Percentiles rank a stretch among this genome's conserved stretches.
Evolutionary conservation across 2,888 invertebrate genomes (phyloP).

Genomic region (Lamproptera curius): DNA sequence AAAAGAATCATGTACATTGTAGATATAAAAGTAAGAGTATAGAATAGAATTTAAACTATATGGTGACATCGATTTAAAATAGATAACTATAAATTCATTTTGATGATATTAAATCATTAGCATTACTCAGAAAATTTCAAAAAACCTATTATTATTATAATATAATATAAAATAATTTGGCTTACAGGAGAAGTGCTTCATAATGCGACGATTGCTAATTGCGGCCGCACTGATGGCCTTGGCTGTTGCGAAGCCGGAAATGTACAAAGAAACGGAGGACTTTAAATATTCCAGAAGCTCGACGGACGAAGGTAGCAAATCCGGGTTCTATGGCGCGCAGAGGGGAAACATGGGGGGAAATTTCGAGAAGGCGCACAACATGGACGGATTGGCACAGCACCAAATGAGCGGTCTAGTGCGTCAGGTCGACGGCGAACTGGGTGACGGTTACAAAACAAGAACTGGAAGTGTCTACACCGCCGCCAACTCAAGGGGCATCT

Average conservation of each 20-base stretch:
- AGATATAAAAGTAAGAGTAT: no score
- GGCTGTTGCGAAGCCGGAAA: slow-evolving; percentile 55
- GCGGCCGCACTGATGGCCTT: slow-evolving; percentile 48
- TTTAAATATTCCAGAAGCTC: slow-evolving; percentile 70
- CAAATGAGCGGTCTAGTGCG: slow-evolving; percentile 66
- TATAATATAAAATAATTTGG: no score
- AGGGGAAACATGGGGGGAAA: slow-evolving; percentile 75
- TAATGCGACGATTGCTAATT: slow-evolving; percentile 53
- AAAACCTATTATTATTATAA: no score
- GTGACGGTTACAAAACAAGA: slow-evolving; percentile 53
- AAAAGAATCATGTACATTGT: no score
- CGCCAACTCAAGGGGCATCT: slow-evolving; percentile 64
- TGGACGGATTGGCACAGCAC: slow-evolving; percentile 65
- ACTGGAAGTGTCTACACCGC: slow-evolving; percentile 61
- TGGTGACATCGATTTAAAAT: no score
- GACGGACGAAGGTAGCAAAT: slow-evolving; percentile 64
- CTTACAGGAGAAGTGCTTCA: slow-evolving; percentile 38
- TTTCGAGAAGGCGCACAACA: slow-evolving; percentile 69
- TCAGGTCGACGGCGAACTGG: slow-evolving; percentile 65
- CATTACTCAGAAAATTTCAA: no score
- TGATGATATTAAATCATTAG: no score
- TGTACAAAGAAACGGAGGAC: slow-evolving; percentile 69
- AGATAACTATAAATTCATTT: no score
- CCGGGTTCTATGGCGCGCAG: slow-evolving; percentile 68
- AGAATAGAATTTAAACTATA: no score